phyloP scores from a whole-genome alignment of 2,888 invertebrate species.

The Biston betularia region DNA sequence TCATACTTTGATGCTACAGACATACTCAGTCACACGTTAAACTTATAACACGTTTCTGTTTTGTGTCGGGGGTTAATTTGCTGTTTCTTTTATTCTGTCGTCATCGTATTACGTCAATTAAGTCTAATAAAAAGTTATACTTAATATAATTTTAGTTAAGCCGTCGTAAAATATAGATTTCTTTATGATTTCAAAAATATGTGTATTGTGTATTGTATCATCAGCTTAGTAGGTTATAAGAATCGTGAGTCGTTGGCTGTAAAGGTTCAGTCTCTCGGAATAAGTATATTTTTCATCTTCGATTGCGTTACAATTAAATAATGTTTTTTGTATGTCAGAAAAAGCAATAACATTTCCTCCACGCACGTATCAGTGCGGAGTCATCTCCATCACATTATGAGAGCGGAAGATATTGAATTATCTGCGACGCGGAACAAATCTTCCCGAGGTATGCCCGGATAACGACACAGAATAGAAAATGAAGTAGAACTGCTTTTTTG shows the following conservation, averaged over 20 bases:
- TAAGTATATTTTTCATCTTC: neutral
- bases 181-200: too few species aligned
- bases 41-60: too few species aligned
- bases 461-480: slow-evolving; percentile 14
- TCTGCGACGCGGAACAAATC: slow-evolving; percentile 48
- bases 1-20: too few species aligned
- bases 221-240: neutral
- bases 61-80: too few species aligned
- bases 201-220: too few species aligned
- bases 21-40: too few species aligned
- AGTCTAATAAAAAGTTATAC: too few species aligned
- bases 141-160: too few species aligned
- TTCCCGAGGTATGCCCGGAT: slow-evolving; percentile 31
- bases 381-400: slow-evolving; percentile 61
- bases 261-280: neutral
- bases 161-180: too few species aligned
- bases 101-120: too few species aligned
- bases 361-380: slow-evolving; percentile 23
- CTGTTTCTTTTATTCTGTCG: too few species aligned
- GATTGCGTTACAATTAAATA: slow-evolving; percentile 5
- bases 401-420: slow-evolving; percentile 72
- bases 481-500: neutral
- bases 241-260: neutral
- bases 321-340: slow-evolving; percentile 6
- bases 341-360: slow-evolving; percentile 26